Evolutionary conservation across 2,797 vertebrate species (phyloP).

Genomic region (Danio kyathit): DNA sequence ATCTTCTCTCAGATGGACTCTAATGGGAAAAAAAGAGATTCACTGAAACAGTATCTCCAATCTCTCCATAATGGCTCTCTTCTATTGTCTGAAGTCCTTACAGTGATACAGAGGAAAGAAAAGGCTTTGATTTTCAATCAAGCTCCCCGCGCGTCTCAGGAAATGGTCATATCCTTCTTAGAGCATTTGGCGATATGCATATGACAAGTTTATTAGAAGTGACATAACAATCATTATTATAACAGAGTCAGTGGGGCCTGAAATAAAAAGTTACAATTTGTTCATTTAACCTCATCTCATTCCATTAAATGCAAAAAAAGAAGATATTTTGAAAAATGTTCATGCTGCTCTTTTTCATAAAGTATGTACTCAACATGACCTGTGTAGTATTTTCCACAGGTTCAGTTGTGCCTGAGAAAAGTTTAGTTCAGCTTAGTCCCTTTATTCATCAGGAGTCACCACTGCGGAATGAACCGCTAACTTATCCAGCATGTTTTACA

Average conservation of each 20-base stretch:
- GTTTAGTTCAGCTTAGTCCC: too few species aligned
- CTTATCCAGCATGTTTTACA: too few species aligned
- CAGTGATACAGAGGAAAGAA: constrained; percentile 9
- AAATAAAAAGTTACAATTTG: too few species aligned
- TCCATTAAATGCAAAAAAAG: too few species aligned
- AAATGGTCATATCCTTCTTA: background rate
- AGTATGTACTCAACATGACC: too few species aligned
- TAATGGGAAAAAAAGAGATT: constrained; percentile 39
- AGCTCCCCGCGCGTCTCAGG: background rate
- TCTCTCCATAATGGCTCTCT: constrained; percentile 48
- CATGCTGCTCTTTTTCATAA: too few species aligned
- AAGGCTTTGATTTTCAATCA: constrained; percentile 35
- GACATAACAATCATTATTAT: background rate
- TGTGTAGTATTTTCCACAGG: too few species aligned
- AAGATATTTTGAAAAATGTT: too few species aligned
- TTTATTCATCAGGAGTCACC: too few species aligned
- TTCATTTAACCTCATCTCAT: too few species aligned
- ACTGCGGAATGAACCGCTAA: too few species aligned
- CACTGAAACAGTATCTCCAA: constrained; percentile 42
- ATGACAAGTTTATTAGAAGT: background rate
- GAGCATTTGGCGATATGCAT: background rate
- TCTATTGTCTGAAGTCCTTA: constrained; percentile 14
- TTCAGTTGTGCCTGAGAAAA: too few species aligned
- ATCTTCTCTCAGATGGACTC: background rate
- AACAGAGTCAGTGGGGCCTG: background rate